Conservation (phyloP, 1,140 invertebrate species). For the Nebria ingens region DNA sequence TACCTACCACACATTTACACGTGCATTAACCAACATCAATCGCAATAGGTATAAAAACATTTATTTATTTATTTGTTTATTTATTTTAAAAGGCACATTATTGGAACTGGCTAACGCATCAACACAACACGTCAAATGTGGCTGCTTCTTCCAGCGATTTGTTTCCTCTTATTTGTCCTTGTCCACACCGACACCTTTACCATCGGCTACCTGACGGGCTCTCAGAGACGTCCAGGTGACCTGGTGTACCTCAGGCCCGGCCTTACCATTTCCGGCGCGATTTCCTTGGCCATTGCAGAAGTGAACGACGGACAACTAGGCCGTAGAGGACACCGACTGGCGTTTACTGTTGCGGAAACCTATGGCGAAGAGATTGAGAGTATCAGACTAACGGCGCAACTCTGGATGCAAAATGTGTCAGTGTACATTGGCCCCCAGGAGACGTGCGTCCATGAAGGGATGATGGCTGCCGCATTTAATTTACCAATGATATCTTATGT, state of each 20-base stretch:
- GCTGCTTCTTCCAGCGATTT: neutral
- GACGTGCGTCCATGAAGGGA: slow-evolving; percentile 87
- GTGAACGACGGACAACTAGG: slow-evolving; percentile 51
- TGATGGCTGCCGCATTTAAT: slow-evolving; percentile 92
- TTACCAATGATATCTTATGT: slow-evolving; percentile 78
- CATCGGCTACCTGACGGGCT: slow-evolving; percentile 70
- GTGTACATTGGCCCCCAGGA: slow-evolving; percentile 92
- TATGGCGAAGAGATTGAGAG: slow-evolving; percentile 81
- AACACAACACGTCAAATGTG: neutral
- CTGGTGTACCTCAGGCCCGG: slow-evolving; percentile 67
- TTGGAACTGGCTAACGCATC: too few species aligned
- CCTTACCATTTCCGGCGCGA: slow-evolving; percentile 65
- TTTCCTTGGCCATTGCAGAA: slow-evolving; percentile 68
- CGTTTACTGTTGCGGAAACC: slow-evolving; percentile 82
- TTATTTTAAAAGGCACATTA: too few species aligned
- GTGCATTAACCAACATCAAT: too few species aligned
- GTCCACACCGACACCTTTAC: slow-evolving; percentile 38
- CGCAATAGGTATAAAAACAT: too few species aligned
- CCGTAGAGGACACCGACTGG: slow-evolving; percentile 54
- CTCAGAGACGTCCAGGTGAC: slow-evolving; percentile 61
- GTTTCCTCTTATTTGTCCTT: neutral
- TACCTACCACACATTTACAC: too few species aligned
- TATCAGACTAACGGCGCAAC: slow-evolving; percentile 69
- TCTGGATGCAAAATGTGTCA: slow-evolving; percentile 79
- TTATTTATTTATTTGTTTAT: too few species aligned